Evolutionary conservation across 2,888 invertebrate genomes (phyloP).

Genomic region (Habroteleia sp.): DNA sequence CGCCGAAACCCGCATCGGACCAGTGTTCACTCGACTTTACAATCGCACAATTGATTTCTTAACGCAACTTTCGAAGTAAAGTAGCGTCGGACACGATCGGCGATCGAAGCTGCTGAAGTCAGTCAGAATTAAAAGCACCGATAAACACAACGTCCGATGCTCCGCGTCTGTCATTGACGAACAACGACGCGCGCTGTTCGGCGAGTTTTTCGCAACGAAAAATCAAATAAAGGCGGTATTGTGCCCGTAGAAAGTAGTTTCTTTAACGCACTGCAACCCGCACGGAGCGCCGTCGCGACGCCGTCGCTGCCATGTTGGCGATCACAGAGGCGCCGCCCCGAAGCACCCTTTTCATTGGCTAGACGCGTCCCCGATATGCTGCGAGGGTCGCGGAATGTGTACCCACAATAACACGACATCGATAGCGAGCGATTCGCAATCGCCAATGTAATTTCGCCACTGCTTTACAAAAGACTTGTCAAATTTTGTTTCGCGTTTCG

Average conservation of each 20-base stretch:
- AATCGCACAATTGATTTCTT: neutral
- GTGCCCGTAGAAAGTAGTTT: conserved; percentile 50
- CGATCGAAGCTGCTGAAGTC: neutral
- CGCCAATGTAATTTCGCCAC: conserved; percentile 44
- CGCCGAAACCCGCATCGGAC: no score
- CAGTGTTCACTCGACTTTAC: neutral
- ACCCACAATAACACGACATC: conserved; percentile 48
- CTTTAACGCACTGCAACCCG: conserved; percentile 53
- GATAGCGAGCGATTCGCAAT: conserved; percentile 56
- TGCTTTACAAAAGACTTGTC: conserved; percentile 34
- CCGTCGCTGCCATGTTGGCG: conserved; percentile 77
- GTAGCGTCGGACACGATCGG: neutral
- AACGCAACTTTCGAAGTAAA: neutral
- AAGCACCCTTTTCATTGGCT: conserved; percentile 74
- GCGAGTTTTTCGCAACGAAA: conserved; percentile 39
- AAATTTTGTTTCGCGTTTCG: conserved; percentile 40
- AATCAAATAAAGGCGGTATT: conserved; percentile 40
- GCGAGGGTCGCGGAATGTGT: conserved; percentile 54
- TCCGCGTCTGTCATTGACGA: neutral
- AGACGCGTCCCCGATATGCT: conserved; percentile 60
- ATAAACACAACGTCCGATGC: conserved; percentile 2
- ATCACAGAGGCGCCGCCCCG: conserved; percentile 77
- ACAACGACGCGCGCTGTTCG: conserved; percentile 20
- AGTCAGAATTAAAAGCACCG: neutral
- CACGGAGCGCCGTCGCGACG: conserved; percentile 63